phyloP scores from a whole-genome alignment of 2,888 invertebrate species.

The Pediacus dermestoides region DNA sequence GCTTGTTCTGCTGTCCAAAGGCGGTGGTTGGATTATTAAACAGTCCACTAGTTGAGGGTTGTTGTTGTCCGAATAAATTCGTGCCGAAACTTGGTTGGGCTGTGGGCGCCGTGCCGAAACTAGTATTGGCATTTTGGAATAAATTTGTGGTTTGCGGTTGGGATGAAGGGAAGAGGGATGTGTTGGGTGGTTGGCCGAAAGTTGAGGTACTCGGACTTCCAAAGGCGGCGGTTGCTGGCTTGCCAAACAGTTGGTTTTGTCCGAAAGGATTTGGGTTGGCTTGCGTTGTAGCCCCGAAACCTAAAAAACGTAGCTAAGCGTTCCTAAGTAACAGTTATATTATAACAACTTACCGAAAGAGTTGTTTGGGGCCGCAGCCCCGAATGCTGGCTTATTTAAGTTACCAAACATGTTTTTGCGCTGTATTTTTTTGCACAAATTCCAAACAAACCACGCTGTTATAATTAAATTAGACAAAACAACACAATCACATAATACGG shows the following conservation, averaged over 20 bases:
- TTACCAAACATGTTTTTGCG: constrained; percentile 34
- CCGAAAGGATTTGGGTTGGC: constrained; percentile 37
- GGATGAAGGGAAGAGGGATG: constrained; percentile 55
- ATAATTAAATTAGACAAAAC: too few relatives aligned
- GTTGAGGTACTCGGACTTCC: constrained; percentile 62
- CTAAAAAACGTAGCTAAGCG: constrained; percentile 18
- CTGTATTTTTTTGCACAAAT: too few relatives aligned
- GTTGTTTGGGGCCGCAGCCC: constrained; percentile 41
- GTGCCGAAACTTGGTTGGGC: constrained; percentile 49
- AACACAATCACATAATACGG: too few relatives aligned
- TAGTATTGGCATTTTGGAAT: constrained; percentile 62
- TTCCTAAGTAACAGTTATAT: constrained; percentile 3
- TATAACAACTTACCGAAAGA: constrained; percentile 45
- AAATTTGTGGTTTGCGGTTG: constrained; percentile 54
- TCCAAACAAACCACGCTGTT: too few relatives aligned
- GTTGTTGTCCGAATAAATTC: constrained; percentile 50
- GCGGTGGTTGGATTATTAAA: constrained; percentile 62
- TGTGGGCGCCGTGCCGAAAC: constrained; percentile 62
- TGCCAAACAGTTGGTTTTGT: constrained; percentile 51
- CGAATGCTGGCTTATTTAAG: constrained; percentile 38
- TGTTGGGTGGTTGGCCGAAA: constrained; percentile 60
- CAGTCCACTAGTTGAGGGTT: constrained; percentile 53
- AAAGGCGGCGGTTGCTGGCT: constrained; percentile 59
- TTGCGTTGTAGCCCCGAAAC: constrained; percentile 32
- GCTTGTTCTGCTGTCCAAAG: constrained; percentile 55